Base-by-base conservation (phyloP, 53 echinoderm and acorn worm species). In the Paelopatides confundens region DNA sequence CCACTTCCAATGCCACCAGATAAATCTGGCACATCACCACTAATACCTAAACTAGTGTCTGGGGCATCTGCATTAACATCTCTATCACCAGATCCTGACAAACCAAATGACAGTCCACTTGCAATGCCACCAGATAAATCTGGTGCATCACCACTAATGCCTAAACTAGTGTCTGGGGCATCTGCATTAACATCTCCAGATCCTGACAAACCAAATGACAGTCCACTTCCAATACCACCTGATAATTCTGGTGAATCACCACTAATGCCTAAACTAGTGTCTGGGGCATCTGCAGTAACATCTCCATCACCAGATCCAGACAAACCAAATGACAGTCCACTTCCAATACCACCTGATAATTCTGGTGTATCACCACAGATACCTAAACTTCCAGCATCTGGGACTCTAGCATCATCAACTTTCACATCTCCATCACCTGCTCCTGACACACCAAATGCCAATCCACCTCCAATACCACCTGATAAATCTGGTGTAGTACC, bases 1-100 rank as follows among this genome's bases (percentile, higher is more conserved):
- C 79, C 79, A 21, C 74, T 40, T 53, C 79, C 79, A 47, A 78
- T 14, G 8, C 52, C 79, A 53, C 79, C 79, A 31, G 79, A 78
- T 2, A 78, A 21, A 3, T 49, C 78, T 53, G 78, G 52, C 6
- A 30, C 78, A 28, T 71, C 43, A 8, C 24, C 71, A 46, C 51
- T 31, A 10, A 18, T 38, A 43, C 27, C 26, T 23, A 38, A 31
- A 24, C 26, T 58, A 15, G 68, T 1, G 13, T 67, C 64, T 31
- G 65, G 85, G 7, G n/a, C 24, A 47, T 67, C 79, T 1, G 29
- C 43, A 70, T 53, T 62, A 9, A 32, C 33, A 31, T 36, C 26
- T 13, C 15, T 21, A 58, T 21, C 58, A 2, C 58, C 58, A 58
- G 15, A 17, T 8, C 29, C 47, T 46, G 78, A 78, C 12, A 47